Percentiles rank a stretch among this genome's conserved stretches.
phyloP scores from a whole-genome alignment of 2,888 invertebrate species.

The Apotomis capreana region DNA sequence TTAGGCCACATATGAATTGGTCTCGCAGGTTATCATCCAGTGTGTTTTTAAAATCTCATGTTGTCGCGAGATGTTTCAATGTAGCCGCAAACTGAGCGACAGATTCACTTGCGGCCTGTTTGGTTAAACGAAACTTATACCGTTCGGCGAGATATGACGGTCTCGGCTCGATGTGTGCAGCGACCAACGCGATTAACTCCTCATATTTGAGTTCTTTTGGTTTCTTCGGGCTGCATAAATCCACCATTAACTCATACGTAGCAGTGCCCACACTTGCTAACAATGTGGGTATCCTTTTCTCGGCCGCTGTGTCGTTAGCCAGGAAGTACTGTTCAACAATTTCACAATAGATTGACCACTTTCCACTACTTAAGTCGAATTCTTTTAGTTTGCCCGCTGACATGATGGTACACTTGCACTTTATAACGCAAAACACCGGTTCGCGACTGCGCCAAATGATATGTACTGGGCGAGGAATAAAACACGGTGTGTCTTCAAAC shows the following conservation, averaged over 20 bases:
- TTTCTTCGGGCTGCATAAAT: slow-evolving; percentile 10
- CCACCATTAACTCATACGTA: slow-evolving; percentile 20
- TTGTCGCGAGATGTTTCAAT: neutral
- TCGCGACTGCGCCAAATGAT: slow-evolving; percentile 23
- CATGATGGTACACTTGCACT: neutral
- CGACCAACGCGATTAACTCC: neutral
- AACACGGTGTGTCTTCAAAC: too few relatives aligned
- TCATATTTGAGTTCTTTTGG: neutral
- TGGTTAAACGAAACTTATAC: slow-evolving; percentile 5
- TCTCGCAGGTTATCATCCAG: neutral
- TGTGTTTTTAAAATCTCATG: neutral
- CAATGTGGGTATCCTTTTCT: slow-evolving; percentile 3
- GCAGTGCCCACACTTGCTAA: slow-evolving; percentile 14
- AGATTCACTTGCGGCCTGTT: slow-evolving; percentile 3
- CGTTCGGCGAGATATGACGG: slow-evolving; percentile 7
- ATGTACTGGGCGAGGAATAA: too few relatives aligned
- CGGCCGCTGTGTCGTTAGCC: neutral
- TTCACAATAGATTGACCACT: slow-evolving; percentile 10
- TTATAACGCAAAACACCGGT: neutral
- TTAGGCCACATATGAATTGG: neutral
- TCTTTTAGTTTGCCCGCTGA: slow-evolving; percentile 3
- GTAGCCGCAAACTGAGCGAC: slow-evolving; percentile 15
- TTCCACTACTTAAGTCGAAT: slow-evolving; percentile 3
- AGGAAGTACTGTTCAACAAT: slow-evolving; percentile 11
- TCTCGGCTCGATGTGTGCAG: slow-evolving; percentile 12